phyloP scores from a whole-genome alignment of 2,113 vertebrate genomes.

The Trichechus manatus region DNA sequence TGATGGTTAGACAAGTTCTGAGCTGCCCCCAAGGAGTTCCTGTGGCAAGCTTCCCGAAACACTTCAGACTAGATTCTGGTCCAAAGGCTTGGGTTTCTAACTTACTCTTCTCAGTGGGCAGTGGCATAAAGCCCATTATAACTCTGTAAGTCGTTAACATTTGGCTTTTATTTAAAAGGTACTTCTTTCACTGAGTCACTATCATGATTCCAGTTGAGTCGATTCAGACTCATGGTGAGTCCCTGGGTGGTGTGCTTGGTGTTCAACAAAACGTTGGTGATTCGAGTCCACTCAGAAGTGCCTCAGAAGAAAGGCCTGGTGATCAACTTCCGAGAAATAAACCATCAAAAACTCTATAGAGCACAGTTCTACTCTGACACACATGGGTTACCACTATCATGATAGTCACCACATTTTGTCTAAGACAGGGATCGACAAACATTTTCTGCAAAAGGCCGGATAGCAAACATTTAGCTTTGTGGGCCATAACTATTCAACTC shows the following conservation, averaged over 20 bases:
- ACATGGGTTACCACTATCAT: no score
- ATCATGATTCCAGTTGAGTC: rapidly evolving
- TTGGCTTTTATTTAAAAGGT: neutral
- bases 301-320: neutral
- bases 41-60: neutral
- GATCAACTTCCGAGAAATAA: neutral
- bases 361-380: no score
- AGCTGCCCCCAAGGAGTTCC: rapidly evolving
- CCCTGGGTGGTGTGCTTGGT: neutral
- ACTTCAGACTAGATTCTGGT: neutral
- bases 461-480: neutral
- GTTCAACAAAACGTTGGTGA: neutral
- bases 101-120: neutral
- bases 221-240: neutral
- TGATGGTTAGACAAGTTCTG: neutral
- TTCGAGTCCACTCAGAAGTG: neutral
- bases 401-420: neutral
- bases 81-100: neutral
- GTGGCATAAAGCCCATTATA: no score
- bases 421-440: neutral
- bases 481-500: neutral
- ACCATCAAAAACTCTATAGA: neutral
- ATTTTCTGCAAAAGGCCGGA: no score
- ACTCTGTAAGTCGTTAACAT: neutral
- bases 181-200: neutral